Evolutionary conservation across 2,888 invertebrate species (phyloP).

Genomic region (Ypsolopha sequella): DNA sequence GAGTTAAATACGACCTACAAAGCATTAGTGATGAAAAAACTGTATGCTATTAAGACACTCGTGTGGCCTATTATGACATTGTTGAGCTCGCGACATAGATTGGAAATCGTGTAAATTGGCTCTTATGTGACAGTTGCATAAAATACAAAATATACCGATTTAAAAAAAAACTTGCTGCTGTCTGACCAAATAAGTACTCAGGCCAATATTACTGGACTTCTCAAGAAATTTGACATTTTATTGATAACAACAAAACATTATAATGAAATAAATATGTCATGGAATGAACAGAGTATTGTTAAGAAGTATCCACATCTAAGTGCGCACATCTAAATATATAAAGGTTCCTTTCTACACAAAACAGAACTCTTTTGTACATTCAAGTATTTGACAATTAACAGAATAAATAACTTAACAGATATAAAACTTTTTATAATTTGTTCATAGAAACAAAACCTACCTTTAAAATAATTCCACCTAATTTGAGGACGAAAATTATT

Average conservation of each 20-base stretch:
- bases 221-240: constrained; percentile 8
- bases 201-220: constrained; percentile 2
- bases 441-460: constrained; percentile 10
- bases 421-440: constrained; percentile 19
- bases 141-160: background rate
- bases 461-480: too few species aligned
- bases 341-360: constrained; percentile 15
- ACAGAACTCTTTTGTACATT: constrained; percentile 8
- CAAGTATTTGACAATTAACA: constrained; percentile 15
- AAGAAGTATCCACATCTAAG: constrained; percentile 6
- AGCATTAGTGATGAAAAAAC: too few species aligned
- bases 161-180: constrained; percentile 2
- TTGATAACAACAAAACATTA: constrained; percentile 8
- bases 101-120: too few species aligned
- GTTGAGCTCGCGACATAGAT: too few species aligned
- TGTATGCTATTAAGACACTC: too few species aligned
- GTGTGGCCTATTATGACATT: too few species aligned
- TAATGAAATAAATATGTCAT: constrained; percentile 12
- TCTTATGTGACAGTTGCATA: background rate
- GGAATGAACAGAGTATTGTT: constrained; percentile 15
- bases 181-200: constrained; percentile 11
- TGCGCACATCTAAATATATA: constrained; percentile 13
- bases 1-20: too few species aligned
- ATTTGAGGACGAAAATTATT: background rate
- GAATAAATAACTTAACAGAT: constrained; percentile 31